These are phyloP conservation scores for Aspiorhynchus laticeps DNA, from an alignment of 2,113 vertebrate species.

Conservation along the genomic window DNA sequence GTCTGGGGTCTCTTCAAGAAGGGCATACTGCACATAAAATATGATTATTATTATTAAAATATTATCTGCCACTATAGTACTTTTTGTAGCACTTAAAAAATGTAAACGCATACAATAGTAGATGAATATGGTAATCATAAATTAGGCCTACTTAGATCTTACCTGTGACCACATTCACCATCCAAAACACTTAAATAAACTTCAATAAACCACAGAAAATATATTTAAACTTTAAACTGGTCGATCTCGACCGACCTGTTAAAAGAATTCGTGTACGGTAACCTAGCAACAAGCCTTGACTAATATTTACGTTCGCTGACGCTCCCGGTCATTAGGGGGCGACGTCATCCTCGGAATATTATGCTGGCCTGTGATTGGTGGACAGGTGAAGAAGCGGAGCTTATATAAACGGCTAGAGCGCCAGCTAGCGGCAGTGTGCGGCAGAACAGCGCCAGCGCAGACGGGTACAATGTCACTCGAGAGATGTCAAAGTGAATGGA, in stretches of 20 bases:
- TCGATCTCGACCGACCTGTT: neutral
- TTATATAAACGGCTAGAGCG: neutral
- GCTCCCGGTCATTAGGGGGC: slow-evolving; percentile 5
- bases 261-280: slow-evolving; percentile 42
- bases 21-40: slow-evolving; percentile 72
- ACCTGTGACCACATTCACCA: neutral
- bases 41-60: neutral
- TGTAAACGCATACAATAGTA: neutral
- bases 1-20: slow-evolving; percentile 65
- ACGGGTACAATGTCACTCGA: slow-evolving; percentile 73
- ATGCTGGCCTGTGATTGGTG: neutral
- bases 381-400: neutral
- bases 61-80: neutral
- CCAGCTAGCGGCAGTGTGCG: neutral
- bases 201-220: neutral
- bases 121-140: neutral
- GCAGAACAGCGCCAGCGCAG: slow-evolving; percentile 2
- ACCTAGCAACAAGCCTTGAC: slow-evolving; percentile 64
- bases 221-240: neutral
- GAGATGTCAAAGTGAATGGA: slow-evolving; percentile 82
- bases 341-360: neutral
- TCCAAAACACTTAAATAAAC: neutral
- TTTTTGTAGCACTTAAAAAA: neutral
- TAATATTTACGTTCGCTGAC: neutral
- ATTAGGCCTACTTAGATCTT: neutral